Evolutionary conservation across 2,888 invertebrate genomes (phyloP).

Genomic region (Biston betularia): DNA sequence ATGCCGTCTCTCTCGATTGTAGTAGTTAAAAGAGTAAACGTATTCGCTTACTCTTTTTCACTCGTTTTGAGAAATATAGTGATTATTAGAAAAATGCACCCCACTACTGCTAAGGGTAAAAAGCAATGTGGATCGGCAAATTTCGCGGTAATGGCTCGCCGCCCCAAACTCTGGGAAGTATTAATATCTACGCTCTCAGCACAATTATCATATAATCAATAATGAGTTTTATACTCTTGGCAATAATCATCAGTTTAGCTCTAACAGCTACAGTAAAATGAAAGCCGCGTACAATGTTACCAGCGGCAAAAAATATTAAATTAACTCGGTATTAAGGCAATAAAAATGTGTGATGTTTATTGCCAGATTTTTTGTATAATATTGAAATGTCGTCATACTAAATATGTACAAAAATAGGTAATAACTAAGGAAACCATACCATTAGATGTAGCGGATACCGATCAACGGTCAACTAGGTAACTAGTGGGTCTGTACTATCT

Average conservation of each 20-base stretch:
- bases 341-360: neutral
- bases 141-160: slow-evolving; percentile 53
- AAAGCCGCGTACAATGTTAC: slow-evolving; percentile 17
- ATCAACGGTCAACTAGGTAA: neutral
- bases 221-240: slow-evolving; percentile 19
- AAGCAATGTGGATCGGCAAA: slow-evolving; percentile 37
- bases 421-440: neutral
- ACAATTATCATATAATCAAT: neutral
- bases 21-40: slow-evolving; percentile 30
- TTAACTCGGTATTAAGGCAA: neutral
- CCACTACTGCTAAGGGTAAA: slow-evolving; percentile 43
- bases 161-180: slow-evolving; percentile 50
- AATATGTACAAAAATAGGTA: no score
- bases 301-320: slow-evolving; percentile 3
- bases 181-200: slow-evolving; percentile 43
- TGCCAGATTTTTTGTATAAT: neutral
- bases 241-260: slow-evolving; percentile 19
- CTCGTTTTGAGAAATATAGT: slow-evolving; percentile 48
- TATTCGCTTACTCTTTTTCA: slow-evolving; percentile 3
- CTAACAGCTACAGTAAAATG: neutral
- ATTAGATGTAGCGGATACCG: neutral
- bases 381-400: neutral
- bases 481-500: slow-evolving; percentile 3
- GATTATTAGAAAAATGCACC: slow-evolving; percentile 44
- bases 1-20: slow-evolving; percentile 25